Percentiles rank a stretch among this genome's conserved stretches.
phyloP scores from a whole-genome alignment of 2,888 invertebrate species.

The Glyphotaelius pellucidus region DNA sequence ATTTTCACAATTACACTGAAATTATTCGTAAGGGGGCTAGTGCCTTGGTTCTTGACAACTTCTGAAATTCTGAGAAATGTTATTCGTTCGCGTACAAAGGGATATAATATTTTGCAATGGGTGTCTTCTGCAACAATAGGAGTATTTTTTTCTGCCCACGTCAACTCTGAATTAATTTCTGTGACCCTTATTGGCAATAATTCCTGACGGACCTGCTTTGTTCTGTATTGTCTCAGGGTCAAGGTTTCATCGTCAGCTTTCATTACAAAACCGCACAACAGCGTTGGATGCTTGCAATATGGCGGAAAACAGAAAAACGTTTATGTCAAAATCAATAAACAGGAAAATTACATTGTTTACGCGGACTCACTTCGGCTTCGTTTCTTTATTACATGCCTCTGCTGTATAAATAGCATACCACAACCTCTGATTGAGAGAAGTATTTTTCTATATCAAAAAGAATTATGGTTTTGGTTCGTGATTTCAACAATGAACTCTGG shows the following conservation, averaged over 20 bases:
- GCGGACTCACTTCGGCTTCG: background rate
- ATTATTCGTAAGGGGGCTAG: background rate
- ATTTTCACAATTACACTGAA: too few relatives aligned
- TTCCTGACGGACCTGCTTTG: background rate
- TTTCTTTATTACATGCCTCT: background rate
- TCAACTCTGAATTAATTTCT: background rate
- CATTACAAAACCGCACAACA: background rate
- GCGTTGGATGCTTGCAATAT: background rate
- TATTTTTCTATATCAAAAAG: background rate
- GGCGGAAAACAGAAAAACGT: background rate
- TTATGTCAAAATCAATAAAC: background rate
- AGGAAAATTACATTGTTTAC: background rate
- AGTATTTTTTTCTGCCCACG: background rate
- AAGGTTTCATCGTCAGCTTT: background rate
- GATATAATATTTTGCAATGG: background rate
- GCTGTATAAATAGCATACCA: background rate
- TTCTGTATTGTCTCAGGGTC: conserved; percentile 2
- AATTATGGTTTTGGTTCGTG: background rate
- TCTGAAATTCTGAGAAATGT: background rate
- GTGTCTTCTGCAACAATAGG: background rate
- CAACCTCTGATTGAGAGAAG: background rate
- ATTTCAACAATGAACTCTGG: background rate
- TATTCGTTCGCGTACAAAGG: background rate
- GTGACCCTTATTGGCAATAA: background rate
- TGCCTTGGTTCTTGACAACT: background rate